phyloP scores from a whole-genome alignment of 2,888 invertebrate genomes.

The Netelia fuscicornis region DNA sequence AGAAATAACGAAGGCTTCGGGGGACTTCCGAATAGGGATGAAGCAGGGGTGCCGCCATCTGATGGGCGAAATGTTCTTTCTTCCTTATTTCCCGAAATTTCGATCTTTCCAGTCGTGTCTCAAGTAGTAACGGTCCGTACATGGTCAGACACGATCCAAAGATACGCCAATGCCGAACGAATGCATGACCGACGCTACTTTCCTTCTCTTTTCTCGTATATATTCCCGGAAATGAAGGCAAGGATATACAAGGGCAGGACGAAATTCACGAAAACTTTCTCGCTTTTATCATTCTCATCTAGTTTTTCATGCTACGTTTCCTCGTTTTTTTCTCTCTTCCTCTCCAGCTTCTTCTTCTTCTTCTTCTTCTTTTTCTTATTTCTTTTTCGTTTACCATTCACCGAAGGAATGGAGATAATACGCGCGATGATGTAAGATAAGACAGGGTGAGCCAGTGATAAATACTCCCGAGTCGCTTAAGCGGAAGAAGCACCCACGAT shows the following conservation, averaged over 20 bases:
- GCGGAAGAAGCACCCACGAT: conserved; percentile 15
- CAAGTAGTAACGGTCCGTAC: not conserved
- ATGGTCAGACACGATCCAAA: not conserved
- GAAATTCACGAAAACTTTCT: not conserved
- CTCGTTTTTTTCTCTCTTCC: not conserved
- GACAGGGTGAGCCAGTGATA: conserved; percentile 17
- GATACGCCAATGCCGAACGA: not conserved
- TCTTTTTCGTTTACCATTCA: conserved; percentile 7
- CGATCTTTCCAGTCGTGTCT: not conserved
- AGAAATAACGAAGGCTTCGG: not conserved
- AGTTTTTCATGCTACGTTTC: not conserved
- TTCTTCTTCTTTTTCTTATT: not conserved
- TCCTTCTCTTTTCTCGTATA: not conserved
- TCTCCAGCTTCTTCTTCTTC: not conserved
- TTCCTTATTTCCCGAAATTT: not conserved
- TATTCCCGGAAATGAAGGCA: not conserved
- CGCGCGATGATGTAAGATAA: conserved; percentile 34
- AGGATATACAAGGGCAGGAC: not conserved
- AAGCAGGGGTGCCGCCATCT: not conserved
- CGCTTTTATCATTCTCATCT: not conserved
- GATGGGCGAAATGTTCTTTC: not conserved
- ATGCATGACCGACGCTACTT: not conserved
- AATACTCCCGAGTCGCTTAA: conserved; percentile 15
- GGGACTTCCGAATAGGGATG: not conserved
- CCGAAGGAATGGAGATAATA: conserved; percentile 12